Evolutionary conservation across 2,888 invertebrate species (phyloP).

Genomic region (Limnephilus auricula): DNA sequence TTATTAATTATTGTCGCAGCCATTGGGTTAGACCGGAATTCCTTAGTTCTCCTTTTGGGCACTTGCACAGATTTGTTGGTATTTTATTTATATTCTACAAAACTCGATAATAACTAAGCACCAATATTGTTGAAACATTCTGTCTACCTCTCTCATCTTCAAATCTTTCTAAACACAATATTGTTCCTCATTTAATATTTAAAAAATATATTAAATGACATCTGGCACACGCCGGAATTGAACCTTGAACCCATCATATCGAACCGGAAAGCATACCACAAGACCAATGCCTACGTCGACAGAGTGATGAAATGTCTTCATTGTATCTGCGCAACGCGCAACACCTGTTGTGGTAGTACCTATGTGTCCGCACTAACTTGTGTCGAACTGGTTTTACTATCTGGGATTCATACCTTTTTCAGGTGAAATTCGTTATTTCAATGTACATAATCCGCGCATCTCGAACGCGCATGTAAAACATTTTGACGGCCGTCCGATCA

Average conservation of each 20-base stretch:
- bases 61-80: too few species aligned
- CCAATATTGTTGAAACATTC: too few species aligned
- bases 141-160: too few species aligned
- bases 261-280: slow-evolving; percentile 80
- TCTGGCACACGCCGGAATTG: slow-evolving; percentile 79
- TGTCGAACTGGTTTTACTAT: neutral
- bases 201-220: neutral
- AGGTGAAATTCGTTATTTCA: slow-evolving; percentile 10
- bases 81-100: too few species aligned
- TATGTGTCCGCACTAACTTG: neutral
- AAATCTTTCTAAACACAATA: too few species aligned
- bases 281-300: slow-evolving; percentile 76
- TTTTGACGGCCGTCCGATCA: neutral
- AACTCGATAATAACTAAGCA: too few species aligned
- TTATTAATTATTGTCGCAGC: neutral
- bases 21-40: too few species aligned
- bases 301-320: neutral
- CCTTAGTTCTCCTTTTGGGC: too few species aligned
- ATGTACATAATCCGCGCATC: slow-evolving; percentile 32
- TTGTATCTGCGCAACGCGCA: too few species aligned
- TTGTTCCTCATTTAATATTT: too few species aligned
- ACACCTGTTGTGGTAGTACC: too few species aligned
- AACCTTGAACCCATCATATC: slow-evolving; percentile 81
- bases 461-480: neutral
- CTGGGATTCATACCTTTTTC: neutral